phyloP scores from a whole-genome alignment of 1,140 invertebrate genomes.

The Diachasmimorpha longicaudata region DNA sequence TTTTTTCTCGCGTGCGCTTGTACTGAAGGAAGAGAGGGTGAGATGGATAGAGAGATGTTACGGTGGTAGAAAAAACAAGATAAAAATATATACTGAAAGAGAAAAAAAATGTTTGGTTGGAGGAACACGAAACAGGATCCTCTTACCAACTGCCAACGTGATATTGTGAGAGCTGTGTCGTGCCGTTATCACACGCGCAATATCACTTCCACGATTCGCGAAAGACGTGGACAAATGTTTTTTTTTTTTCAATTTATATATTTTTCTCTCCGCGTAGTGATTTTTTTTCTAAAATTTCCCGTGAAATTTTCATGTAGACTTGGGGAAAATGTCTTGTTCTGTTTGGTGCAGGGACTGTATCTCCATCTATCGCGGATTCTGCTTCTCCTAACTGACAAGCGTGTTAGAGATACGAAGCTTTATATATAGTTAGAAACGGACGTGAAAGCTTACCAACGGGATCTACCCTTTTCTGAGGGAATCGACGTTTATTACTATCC shows the following conservation, averaged over 20 bases:
- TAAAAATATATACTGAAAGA: not conserved
- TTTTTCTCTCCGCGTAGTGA: too few species aligned
- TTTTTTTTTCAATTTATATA: too few species aligned
- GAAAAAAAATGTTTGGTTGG: not conserved
- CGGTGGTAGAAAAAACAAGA: not conserved
- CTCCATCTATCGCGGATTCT: not conserved
- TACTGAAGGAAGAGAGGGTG: not conserved
- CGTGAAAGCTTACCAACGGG: not conserved
- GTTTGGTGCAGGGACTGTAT: not conserved
- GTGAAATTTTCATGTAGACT: too few species aligned
- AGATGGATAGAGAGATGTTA: not conserved
- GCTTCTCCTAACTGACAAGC: not conserved
- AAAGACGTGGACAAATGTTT: not conserved
- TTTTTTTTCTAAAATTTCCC: too few species aligned
- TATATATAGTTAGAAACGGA: not conserved
- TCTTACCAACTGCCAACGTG: not conserved
- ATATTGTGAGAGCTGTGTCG: not conserved
- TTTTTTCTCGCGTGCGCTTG: not conserved
- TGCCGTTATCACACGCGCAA: not conserved
- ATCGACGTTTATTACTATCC: constrained; percentile 4
- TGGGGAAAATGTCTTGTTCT: not conserved
- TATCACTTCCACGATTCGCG: not conserved
- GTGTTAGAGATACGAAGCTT: not conserved
- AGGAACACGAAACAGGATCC: not conserved
- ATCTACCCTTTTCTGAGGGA: not conserved